A percentile compares a stretch with the other conserved stretches of the same genome.
Conservation (phyloP, 1,140 invertebrate genomes). For the Fragariocoptes setiger region DNA sequence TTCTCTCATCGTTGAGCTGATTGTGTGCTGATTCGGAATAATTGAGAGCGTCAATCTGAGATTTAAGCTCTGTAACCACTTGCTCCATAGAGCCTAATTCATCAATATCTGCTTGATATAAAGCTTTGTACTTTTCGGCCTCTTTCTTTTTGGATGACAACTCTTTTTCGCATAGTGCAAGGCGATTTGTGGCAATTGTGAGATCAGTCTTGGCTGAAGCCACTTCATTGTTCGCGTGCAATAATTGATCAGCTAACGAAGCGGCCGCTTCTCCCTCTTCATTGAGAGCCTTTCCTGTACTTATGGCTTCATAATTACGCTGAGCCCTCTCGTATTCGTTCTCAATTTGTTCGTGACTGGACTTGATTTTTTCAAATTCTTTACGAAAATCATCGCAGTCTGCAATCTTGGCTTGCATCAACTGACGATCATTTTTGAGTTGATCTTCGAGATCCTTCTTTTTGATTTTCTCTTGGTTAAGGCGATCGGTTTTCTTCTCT, state of each 20-base stretch:
- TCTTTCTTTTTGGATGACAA: slow-evolving; percentile 32
- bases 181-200: slow-evolving; percentile 40
- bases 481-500: slow-evolving; percentile 31
- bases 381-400: slow-evolving; percentile 30
- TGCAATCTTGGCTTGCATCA: slow-evolving; percentile 22
- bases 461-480: slow-evolving; percentile 33
- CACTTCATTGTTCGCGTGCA: slow-evolving; percentile 33
- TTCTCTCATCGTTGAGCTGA: neutral
- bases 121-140: slow-evolving; percentile 31
- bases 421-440: slow-evolving; percentile 23
- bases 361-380: slow-evolving; percentile 33
- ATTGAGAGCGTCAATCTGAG: slow-evolving; percentile 5
- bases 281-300: slow-evolving; percentile 38
- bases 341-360: slow-evolving; percentile 29
- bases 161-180: slow-evolving; percentile 32
- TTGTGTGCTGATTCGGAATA: slow-evolving; percentile 2
- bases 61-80: slow-evolving; percentile 23
- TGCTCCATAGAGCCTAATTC: slow-evolving; percentile 18
- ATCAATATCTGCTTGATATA: slow-evolving; percentile 32
- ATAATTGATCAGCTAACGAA: slow-evolving; percentile 46
- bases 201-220: slow-evolving; percentile 42
- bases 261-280: slow-evolving; percentile 51
- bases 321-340: slow-evolving; percentile 36
- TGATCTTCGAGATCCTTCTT: slow-evolving; percentile 32
- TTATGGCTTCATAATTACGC: slow-evolving; percentile 45